These are phyloP conservation scores for Procambarus virginalis DNA, from an alignment of 1,140 invertebrate species.

Conservation along the genomic window DNA sequence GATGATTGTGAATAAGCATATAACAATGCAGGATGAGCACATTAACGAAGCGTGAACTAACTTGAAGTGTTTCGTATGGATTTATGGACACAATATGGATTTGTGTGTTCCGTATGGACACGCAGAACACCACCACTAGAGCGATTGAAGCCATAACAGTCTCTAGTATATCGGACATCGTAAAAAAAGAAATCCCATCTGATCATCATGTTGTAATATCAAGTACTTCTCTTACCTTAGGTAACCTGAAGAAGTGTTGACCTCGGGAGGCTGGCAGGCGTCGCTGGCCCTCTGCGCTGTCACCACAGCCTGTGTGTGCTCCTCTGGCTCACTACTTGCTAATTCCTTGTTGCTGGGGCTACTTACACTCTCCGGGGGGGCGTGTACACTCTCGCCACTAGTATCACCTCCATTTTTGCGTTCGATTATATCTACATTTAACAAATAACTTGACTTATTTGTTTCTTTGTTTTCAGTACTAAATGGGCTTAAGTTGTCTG, in stretches of 20 bases:
- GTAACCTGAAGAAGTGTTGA: not conserved
- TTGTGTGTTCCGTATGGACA: too few relatives aligned
- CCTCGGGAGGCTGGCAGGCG: not conserved
- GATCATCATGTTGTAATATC: not conserved
- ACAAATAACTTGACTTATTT: not conserved
- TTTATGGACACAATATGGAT: too few relatives aligned
- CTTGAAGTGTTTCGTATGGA: too few relatives aligned
- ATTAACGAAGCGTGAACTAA: too few relatives aligned
- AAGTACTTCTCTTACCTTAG: not conserved
- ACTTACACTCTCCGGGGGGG: not conserved
- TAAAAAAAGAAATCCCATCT: too few relatives aligned
- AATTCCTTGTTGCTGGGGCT: not conserved
- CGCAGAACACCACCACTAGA: too few relatives aligned
- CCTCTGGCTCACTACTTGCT: not conserved
- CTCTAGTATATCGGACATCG: too few relatives aligned
- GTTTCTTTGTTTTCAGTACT: not conserved
- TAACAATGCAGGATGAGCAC: too few relatives aligned
- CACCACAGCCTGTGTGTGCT: not conserved
- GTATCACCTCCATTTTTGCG: not conserved
- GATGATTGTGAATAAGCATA: too few relatives aligned
- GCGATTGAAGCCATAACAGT: too few relatives aligned
- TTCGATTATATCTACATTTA: not conserved
- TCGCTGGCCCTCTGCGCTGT: not conserved
- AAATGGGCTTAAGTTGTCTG: not conserved
- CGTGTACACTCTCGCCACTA: not conserved